These are phyloP conservation scores for Nerophis lumbriciformis DNA, from an alignment of 2,113 vertebrate genomes.

Conservation along the genomic window DNA sequence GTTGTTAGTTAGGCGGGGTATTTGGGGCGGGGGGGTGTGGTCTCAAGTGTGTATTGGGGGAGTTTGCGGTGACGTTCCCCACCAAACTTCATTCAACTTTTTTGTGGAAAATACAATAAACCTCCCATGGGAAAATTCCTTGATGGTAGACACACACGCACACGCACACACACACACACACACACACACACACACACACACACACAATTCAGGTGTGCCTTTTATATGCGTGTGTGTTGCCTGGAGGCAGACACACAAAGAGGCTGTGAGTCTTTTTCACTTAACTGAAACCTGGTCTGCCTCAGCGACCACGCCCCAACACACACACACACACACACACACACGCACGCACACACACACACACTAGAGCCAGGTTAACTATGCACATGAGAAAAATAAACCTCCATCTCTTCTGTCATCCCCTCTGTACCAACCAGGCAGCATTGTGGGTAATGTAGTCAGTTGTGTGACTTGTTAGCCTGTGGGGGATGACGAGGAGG, in stretches of 20 bases:
- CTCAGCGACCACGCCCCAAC: slow-evolving; percentile 37
- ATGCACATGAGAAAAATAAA: neutral
- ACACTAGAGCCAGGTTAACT: neutral
- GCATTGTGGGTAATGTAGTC: slow-evolving; percentile 17
- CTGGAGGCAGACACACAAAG: slow-evolving; percentile 41
- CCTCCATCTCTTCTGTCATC: neutral
- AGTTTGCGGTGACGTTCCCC: slow-evolving; percentile 27
- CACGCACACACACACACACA: slow-evolving; percentile 10
- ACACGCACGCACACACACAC: neutral
- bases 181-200: slow-evolving; percentile 14
- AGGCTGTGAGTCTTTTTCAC: slow-evolving; percentile 44
- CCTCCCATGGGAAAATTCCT: slow-evolving; percentile 27
- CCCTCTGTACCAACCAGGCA: neutral
- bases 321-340: neutral
- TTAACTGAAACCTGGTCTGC: slow-evolving; percentile 51
- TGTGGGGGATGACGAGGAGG: neutral
- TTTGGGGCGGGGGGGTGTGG: slow-evolving; percentile 4
- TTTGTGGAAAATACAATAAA: slow-evolving; percentile 31
- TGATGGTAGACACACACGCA: neutral
- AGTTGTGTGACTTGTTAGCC: too few relatives aligned
- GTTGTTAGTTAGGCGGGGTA: slow-evolving; percentile 2
- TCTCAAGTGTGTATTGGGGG: slow-evolving; percentile 30
- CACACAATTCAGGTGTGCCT: slow-evolving; percentile 1
- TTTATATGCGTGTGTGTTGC: slow-evolving; percentile 19
- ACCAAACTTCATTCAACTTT: slow-evolving; percentile 38